A percentile compares a stretch with the other conserved stretches of the same genome.
These are phyloP conservation scores for Dicrurus megarhynchus DNA, from an alignment of 2,113 vertebrate genomes.

Conservation along the genomic window DNA sequence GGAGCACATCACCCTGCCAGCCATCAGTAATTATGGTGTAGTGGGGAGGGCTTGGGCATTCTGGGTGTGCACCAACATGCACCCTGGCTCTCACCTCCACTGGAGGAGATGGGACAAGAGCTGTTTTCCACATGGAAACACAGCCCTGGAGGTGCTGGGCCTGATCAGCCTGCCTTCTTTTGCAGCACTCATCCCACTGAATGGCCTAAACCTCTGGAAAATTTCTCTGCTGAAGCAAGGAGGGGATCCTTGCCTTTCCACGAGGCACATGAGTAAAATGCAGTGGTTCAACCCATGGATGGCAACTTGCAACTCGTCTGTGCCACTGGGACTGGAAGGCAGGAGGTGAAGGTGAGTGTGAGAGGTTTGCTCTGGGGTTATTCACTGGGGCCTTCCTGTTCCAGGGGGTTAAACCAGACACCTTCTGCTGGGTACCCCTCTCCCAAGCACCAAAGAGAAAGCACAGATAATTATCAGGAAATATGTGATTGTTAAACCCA, in stretches of 20 bases:
- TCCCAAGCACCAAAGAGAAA: not conserved
- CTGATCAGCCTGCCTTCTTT: not conserved
- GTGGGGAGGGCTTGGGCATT: not conserved
- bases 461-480: not conserved
- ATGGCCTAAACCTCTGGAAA: not conserved
- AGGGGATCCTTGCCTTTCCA: not conserved
- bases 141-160: not conserved
- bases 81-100: not conserved
- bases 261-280: not conserved
- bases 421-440: not conserved
- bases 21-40: rapidly evolving
- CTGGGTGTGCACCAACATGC: not conserved
- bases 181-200: not conserved
- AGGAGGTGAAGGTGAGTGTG: not conserved
- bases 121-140: not conserved
- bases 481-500: not conserved
- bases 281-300: not conserved
- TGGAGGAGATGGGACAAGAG: not conserved
- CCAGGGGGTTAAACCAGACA: not conserved
- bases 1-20: not conserved
- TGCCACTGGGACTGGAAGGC: not conserved
- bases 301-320: rapidly evolving
- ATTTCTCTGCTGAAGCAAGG: not conserved
- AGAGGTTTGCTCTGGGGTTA: not conserved
- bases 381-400: not conserved